Evolutionary conservation across 1,140 invertebrate genomes (phyloP), one percentile per base, ranked within the genome.

Genomic region (Micrasema minimum): DNA sequence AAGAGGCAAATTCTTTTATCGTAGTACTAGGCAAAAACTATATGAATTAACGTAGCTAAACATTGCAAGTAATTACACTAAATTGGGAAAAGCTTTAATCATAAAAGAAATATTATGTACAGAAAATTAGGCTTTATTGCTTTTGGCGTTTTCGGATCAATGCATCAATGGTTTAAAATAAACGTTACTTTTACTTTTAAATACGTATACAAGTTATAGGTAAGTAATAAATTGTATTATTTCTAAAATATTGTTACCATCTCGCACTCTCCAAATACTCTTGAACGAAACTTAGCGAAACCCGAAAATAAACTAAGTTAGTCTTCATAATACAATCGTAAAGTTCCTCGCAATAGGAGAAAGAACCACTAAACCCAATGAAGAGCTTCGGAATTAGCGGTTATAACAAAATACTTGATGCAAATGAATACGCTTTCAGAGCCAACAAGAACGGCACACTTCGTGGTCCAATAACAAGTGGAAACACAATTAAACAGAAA

Each of bases 401-500:
- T 69, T 69, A 69, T 61, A 61, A 69, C 51, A 61, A 59, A 59
- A 61, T 69, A 71, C 72, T 74, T 53, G 64, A 74, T 69, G 48
- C 72, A 70, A 74, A 71, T 71, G 68, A 74, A 74, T 73, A 61
- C 26, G 69, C 53, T 74, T 71, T 74, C 69, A 55, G 69, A 57
- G 61, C 72, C 61, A 62, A 26, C 31, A 46, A 48, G 38, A n/a
- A 38, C 70, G 31, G 46, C 65, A 31, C 57, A 66, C 48, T 46
- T 59, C 66, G 66, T 46, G 64, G 66, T 68, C 67, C 59, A 68
- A 74, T 67, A 72, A 69, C 43, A 50, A 67, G 64, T 65, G 61
- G 72, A 75, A 75, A 75, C 66, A 75, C 69, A 75, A 75, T 75
- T 75, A 75, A 69, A 61, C 61, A 62, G 69, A 75, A 75, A 75